phyloP scores from a whole-genome alignment of 2,888 invertebrate genomes.

The Drosophila recens region DNA sequence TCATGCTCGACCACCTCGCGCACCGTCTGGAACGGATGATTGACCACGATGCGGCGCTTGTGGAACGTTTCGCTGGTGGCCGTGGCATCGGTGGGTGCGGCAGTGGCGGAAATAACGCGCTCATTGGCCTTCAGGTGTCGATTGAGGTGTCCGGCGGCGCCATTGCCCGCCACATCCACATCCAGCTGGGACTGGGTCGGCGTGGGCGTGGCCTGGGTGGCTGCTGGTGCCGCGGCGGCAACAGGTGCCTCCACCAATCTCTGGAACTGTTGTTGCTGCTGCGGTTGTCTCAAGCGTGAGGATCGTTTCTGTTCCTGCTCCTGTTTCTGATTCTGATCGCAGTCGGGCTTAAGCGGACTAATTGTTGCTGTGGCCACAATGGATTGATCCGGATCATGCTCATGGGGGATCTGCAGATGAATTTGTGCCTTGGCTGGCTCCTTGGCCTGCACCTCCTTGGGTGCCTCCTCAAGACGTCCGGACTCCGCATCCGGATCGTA shows the following conservation, averaged over 20 bases:
- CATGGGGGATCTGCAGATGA: constrained; percentile 76
- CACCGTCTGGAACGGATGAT: constrained; percentile 87
- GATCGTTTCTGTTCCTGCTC: constrained; percentile 38
- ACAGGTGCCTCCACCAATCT: constrained; percentile 85
- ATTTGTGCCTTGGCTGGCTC: constrained; percentile 68
- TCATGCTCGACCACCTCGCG: constrained; percentile 87
- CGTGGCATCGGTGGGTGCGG: constrained; percentile 86
- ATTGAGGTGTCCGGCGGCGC: constrained; percentile 83
- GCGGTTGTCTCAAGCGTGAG: constrained; percentile 36
- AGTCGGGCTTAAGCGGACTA: constrained; percentile 70
- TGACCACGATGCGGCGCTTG: constrained; percentile 88
- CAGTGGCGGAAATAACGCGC: constrained; percentile 87
- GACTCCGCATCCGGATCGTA: constrained; percentile 62
- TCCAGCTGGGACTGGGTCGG: constrained; percentile 45
- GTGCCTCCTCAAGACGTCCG: constrained; percentile 51
- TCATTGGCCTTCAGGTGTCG: constrained; percentile 84
- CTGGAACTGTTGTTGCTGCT: constrained; percentile 86
- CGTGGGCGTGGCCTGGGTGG: constrained; percentile 59
- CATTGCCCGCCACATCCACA: constrained; percentile 82
- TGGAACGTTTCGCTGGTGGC: constrained; percentile 87
- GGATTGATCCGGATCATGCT: constrained; percentile 59
- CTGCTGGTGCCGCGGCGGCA: constrained; percentile 34
- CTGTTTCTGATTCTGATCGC: constrained; percentile 46
- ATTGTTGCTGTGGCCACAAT: constrained; percentile 73
- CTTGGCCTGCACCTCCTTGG: constrained; percentile 25